Evolutionary conservation across 2,113 vertebrate genomes (phyloP).

Genomic region (Calidris pygmaea): DNA sequence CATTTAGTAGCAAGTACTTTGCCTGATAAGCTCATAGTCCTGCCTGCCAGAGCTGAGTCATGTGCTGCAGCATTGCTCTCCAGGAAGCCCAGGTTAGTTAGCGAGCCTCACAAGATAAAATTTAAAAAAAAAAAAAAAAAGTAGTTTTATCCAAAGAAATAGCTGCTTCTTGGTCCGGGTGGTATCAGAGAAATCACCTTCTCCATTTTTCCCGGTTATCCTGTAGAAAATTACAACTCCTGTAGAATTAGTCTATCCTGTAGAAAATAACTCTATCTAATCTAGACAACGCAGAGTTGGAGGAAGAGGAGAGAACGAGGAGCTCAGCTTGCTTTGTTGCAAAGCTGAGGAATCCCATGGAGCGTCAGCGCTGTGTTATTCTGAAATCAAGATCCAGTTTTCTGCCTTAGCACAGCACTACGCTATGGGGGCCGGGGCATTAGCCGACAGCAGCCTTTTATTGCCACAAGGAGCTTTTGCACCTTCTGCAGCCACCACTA

Average conservation of each 20-base stretch:
- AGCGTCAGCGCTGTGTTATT: fast-evolving
- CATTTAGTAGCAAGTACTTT: background rate
- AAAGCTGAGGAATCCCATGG: background rate
- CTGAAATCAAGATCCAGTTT: background rate
- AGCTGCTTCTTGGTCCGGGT: fast-evolving
- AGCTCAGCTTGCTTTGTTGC: background rate
- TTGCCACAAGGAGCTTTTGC: background rate
- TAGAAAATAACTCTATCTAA: background rate
- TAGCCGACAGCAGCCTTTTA: background rate
- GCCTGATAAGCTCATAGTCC: background rate
- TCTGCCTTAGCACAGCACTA: background rate
- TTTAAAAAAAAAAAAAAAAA: background rate
- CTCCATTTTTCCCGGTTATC: background rate
- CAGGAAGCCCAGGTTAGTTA: background rate
- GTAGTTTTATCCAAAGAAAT: background rate
- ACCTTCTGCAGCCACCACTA: background rate
- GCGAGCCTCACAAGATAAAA: background rate
- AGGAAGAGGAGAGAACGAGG: background rate
- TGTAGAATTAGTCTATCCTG: background rate
- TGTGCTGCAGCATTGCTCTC: background rate
- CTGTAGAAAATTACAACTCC: background rate
- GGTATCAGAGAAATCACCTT: background rate
- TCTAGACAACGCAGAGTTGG: background rate
- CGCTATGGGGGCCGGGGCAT: background rate
- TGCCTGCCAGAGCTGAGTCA: background rate